Evolutionary conservation across 1,140 invertebrate genomes (phyloP).

Genomic region (Drosophila hydei): DNA sequence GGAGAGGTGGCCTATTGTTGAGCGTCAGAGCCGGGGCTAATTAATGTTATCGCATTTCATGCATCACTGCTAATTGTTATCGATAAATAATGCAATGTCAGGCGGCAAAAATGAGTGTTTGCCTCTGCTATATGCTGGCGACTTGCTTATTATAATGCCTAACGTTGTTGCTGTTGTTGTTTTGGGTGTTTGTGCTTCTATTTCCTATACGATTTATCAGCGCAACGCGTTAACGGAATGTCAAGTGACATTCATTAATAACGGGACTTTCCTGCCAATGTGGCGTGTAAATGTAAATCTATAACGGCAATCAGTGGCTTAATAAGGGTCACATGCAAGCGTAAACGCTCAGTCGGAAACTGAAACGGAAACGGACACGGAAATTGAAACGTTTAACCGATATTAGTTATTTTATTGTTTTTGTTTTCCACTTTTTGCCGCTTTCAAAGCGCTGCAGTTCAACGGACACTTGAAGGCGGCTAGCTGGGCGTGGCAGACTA

Average conservation of each 20-base stretch:
- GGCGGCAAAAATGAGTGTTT: constrained; percentile 13
- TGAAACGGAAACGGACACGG: constrained; percentile 26
- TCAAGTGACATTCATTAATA: constrained; percentile 23
- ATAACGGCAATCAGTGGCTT: constrained; percentile 33
- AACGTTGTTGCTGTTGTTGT: constrained; percentile 9
- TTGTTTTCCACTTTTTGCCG: neutral
- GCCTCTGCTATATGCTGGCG: constrained; percentile 12
- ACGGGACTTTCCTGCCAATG: neutral
- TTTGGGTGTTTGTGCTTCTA: constrained; percentile 18
- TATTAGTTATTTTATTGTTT: constrained; percentile 13
- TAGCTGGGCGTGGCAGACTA: neutral
- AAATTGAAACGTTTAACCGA: constrained; percentile 32
- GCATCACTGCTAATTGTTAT: constrained; percentile 81
- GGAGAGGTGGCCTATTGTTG: constrained; percentile 34
- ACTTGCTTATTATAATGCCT: constrained; percentile 6
- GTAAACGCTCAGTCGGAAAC: constrained; percentile 21
- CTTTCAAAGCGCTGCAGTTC: neutral
- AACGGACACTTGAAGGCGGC: neutral
- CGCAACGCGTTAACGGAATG: constrained; percentile 31
- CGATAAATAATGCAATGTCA: constrained; percentile 75
- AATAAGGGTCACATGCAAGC: constrained; percentile 37
- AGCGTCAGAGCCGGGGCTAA: constrained; percentile 50
- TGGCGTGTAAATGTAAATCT: constrained; percentile 32
- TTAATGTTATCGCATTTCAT: constrained; percentile 82
- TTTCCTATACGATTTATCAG: constrained; percentile 59